phyloP scores from a whole-genome alignment of 2,797 vertebrate species.

The Eulemur coronatus region DNA sequence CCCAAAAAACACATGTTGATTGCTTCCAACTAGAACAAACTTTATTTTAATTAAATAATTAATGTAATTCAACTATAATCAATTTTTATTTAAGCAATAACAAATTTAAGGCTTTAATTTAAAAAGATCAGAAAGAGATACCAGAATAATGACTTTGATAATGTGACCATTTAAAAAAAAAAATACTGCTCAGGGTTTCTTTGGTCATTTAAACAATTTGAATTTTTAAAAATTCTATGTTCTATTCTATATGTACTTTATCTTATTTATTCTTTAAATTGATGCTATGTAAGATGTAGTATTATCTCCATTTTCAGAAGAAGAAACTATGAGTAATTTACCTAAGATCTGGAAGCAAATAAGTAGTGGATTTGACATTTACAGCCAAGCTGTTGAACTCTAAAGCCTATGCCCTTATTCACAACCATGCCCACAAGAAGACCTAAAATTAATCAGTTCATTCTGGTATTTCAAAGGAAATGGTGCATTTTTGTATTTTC shows the following conservation, averaged over 20 bases:
- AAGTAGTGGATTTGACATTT: background rate
- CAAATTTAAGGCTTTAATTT: conserved; percentile 11
- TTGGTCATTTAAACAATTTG: background rate
- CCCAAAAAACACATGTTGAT: background rate
- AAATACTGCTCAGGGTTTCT: background rate
- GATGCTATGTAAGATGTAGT: background rate
- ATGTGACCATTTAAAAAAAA: conserved; percentile 23
- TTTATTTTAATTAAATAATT: conserved; percentile 11
- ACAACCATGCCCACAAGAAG: background rate
- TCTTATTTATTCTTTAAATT: conserved; percentile 25
- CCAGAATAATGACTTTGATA: background rate
- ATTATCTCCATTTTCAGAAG: background rate
- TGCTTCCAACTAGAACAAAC: background rate
- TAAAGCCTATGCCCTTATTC: background rate
- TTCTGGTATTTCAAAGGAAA: background rate
- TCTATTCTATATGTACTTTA: background rate
- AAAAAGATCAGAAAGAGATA: background rate
- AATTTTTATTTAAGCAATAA: background rate
- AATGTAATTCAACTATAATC: background rate
- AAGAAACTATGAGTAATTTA: conserved; percentile 1
- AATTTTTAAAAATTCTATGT: background rate
- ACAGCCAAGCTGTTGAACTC: background rate
- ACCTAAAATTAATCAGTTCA: background rate
- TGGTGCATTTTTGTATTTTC: background rate
- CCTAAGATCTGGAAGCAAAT: background rate